phyloP scores from a whole-genome alignment of 2,113 vertebrate species.

The Bujurquina vittata region DNA sequence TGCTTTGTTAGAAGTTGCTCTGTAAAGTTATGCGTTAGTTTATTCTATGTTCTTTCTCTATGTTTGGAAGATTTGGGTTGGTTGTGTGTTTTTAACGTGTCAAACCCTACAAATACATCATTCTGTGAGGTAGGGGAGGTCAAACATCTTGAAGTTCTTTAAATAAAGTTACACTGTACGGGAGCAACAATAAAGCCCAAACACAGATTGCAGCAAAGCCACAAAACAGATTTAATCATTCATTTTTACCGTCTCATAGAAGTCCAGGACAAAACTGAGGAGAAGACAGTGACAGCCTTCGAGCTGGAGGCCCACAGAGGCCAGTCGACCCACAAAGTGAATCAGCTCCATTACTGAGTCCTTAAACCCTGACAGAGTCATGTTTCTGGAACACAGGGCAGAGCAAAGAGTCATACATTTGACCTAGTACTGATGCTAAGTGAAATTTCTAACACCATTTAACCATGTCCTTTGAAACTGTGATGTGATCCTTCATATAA shows the following conservation, averaged over 20 bases:
- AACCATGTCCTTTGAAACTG: background rate
- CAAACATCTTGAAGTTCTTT: background rate
- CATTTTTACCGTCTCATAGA: slow-evolving; percentile 87
- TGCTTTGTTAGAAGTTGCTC: background rate
- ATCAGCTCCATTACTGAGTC: slow-evolving; percentile 85
- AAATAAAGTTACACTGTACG: background rate
- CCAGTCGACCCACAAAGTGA: slow-evolving; percentile 85
- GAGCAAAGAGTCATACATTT: slow-evolving; percentile 19
- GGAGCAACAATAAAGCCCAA: background rate
- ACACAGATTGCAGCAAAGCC: background rate
- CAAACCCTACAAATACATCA: background rate
- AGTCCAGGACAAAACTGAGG: slow-evolving; percentile 88
- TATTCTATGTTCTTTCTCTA: background rate
- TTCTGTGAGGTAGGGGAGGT: accelerated
- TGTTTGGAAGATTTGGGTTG: background rate
- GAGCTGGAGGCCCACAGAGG: slow-evolving; percentile 81
- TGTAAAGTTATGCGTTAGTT: background rate
- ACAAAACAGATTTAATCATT: background rate
- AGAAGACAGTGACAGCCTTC: slow-evolving; percentile 85
- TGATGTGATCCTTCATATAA: background rate
- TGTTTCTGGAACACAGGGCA: slow-evolving; percentile 79
- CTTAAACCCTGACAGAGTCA: slow-evolving; percentile 83
- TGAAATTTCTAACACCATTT: background rate
- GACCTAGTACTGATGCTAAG: background rate
- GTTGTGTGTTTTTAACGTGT: background rate